A percentile compares a stretch with the other conserved stretches of the same genome.
Conservation (phyloP, 2,113 vertebrate genomes). For the Fregetta grallaria region DNA sequence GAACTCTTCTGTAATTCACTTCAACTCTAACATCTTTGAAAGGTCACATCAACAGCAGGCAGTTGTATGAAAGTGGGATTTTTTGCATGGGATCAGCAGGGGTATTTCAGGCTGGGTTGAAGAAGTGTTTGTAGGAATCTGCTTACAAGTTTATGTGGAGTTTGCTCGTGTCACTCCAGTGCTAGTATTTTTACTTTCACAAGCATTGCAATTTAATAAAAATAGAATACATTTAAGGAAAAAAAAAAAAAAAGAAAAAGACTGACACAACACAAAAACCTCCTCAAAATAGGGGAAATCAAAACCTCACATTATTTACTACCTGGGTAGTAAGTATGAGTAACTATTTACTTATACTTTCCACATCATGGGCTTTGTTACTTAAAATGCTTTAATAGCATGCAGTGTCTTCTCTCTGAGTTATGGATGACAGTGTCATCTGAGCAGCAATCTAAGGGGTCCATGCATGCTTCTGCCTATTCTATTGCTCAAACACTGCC, state of each 20-base stretch:
- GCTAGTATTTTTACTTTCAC: background rate
- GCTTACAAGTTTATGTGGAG: background rate
- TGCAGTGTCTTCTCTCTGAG: background rate
- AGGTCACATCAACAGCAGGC: conserved; percentile 48
- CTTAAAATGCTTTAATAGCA: background rate
- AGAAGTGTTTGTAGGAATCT: background rate
- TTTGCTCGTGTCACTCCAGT: background rate
- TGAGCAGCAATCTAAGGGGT: background rate
- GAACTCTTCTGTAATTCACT: conserved; percentile 31
- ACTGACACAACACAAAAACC: background rate
- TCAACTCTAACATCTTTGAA: conserved; percentile 7
- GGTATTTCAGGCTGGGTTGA: conserved; percentile 1
- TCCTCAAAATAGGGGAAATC: background rate
- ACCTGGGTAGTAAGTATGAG: background rate
- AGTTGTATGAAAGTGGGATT: conserved; percentile 11
- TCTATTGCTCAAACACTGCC: background rate
- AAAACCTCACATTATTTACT: background rate
- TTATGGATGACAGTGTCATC: background rate
- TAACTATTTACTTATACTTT: background rate
- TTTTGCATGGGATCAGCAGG: conserved; percentile 32
- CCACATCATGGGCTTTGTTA: background rate
- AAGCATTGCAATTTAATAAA: background rate
- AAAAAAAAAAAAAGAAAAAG: background rate
- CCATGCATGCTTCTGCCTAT: background rate
- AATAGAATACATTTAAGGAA: background rate